Evolutionary conservation across 2,113 vertebrate genomes (phyloP).

Genomic region (Psilopsiagon aymara): DNA sequence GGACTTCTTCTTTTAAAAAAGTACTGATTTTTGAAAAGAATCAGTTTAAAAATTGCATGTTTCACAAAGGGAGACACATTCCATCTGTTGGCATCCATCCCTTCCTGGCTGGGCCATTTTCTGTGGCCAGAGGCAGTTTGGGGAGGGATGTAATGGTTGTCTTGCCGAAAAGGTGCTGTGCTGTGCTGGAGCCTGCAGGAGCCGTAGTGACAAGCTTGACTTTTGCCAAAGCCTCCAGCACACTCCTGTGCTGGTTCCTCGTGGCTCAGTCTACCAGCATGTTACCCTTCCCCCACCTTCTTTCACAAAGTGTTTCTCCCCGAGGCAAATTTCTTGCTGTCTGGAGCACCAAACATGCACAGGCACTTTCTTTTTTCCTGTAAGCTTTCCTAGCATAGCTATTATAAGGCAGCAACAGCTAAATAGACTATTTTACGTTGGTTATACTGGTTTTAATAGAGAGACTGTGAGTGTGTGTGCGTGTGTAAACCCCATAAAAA

Average conservation of each 20-base stretch:
- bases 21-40: not conserved
- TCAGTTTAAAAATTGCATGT: not conserved
- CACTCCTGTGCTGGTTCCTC: not conserved
- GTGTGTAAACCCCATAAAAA: not conserved
- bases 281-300: slow-evolving; percentile 67
- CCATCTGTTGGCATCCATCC: not conserved
- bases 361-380: not conserved
- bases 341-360: slow-evolving; percentile 12
- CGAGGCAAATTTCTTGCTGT: slow-evolving; percentile 33
- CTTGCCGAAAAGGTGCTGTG: slow-evolving; percentile 19
- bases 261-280: not conserved
- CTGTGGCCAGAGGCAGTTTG: not conserved
- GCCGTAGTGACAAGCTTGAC: not conserved
- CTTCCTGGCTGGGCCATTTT: not conserved
- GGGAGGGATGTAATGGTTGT: not conserved
- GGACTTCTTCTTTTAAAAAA: not conserved
- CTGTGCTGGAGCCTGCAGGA: slow-evolving; percentile 27
- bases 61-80: not conserved
- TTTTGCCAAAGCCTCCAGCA: not conserved
- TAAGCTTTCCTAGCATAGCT: not conserved
- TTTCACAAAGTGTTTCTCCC: not conserved
- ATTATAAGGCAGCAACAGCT: not conserved
- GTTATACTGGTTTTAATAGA: not conserved
- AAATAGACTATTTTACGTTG: not conserved
- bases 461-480: no score